Percentiles rank a stretch among this genome's conserved stretches.
Evolutionary conservation across 1,140 invertebrate species (phyloP).

Genomic region (Meloidogyne exigua): DNA sequence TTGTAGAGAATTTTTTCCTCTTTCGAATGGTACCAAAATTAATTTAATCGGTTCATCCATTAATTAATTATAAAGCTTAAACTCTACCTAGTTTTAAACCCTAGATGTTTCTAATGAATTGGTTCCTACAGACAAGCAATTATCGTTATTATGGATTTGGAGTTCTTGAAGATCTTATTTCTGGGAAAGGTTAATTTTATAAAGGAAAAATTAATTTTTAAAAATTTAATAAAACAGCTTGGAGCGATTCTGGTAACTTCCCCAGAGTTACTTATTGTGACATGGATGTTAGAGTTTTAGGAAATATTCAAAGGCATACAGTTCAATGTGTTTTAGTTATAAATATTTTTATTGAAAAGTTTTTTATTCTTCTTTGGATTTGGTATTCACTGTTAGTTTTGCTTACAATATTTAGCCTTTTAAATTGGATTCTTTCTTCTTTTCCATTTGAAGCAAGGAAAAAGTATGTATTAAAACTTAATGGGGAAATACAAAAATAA

Average conservation of each 20-base stretch:
- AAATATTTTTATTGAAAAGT: constrained; percentile 66
- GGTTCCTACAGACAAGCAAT: constrained; percentile 66
- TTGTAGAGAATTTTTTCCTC: too few relatives aligned
- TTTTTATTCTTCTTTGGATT: constrained; percentile 67
- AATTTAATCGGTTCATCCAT: too few relatives aligned
- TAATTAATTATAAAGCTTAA: not conserved
- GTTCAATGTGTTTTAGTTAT: constrained; percentile 66
- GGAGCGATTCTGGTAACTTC: constrained; percentile 64
- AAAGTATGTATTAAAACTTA: constrained; percentile 24
- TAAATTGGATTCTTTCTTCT: constrained; percentile 52
- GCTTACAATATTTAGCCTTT: constrained; percentile 63
- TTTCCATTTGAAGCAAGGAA: constrained; percentile 53
- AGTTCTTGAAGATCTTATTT: constrained; percentile 54
- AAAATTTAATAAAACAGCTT: constrained; percentile 40
- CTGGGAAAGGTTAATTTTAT: constrained; percentile 45
- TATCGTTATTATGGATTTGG: constrained; percentile 64
- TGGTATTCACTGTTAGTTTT: constrained; percentile 67
- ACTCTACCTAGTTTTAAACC: constrained; percentile 18
- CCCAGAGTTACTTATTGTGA: constrained; percentile 66
- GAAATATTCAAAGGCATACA: constrained; percentile 64
- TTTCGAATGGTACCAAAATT: too few relatives aligned
- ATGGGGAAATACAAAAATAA: too few relatives aligned
- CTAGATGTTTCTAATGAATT: constrained; percentile 67
- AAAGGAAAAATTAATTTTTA: too few relatives aligned
- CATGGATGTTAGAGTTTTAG: constrained; percentile 67